phyloP scores from a whole-genome alignment of 2,113 vertebrate species.

The Pelecanoides urinatrix region DNA sequence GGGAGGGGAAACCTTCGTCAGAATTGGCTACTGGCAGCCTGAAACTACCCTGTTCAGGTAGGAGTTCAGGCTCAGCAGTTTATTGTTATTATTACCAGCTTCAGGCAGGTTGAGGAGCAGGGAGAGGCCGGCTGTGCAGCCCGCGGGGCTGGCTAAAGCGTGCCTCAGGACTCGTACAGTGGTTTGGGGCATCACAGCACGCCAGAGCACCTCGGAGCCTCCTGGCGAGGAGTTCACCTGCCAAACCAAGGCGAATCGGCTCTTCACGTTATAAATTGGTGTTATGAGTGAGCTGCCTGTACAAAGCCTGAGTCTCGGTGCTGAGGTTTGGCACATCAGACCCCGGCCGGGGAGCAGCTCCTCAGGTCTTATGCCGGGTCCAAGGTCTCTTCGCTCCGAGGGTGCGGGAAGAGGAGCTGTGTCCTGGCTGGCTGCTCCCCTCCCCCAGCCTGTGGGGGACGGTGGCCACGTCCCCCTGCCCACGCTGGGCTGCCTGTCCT shows the following conservation, averaged over 20 bases:
- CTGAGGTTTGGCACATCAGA: background rate
- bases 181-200: rapidly evolving
- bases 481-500: background rate
- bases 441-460: background rate
- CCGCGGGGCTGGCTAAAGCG: rapidly evolving
- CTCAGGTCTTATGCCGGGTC: background rate
- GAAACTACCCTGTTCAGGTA: background rate
- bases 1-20: background rate
- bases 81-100: rapidly evolving
- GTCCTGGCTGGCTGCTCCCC: background rate
- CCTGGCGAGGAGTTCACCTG: background rate
- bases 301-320: background rate
- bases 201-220: background rate
- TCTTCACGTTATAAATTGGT: too few species aligned
- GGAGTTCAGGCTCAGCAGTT: background rate
- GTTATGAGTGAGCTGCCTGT: rapidly evolving
- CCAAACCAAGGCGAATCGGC: background rate
- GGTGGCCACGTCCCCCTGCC: background rate
- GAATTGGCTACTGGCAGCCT: background rate
- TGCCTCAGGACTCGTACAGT: rapidly evolving
- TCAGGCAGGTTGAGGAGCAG: background rate
- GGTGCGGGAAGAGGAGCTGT: background rate
- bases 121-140: background rate
- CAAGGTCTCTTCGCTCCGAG: background rate
- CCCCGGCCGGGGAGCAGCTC: background rate